phyloP scores from a whole-genome alignment of 2,113 vertebrate genomes.

The Paramormyrops kingsleyae region DNA sequence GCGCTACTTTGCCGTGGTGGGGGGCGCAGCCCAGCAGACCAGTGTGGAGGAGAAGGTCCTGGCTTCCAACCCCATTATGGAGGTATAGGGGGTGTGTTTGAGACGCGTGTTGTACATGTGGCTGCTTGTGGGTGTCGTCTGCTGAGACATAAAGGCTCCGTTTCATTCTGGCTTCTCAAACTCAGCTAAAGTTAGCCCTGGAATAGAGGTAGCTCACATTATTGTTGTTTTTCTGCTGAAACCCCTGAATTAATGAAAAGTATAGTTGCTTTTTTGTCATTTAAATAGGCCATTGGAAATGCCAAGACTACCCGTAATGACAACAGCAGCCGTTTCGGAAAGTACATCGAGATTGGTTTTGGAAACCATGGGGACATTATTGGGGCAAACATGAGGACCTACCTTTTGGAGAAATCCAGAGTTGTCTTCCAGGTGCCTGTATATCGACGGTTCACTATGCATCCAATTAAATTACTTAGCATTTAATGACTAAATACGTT shows the following conservation, averaged over 20 bases:
- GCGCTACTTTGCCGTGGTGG: slow-evolving; percentile 69
- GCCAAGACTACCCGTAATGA: slow-evolving; percentile 68
- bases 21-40: slow-evolving; percentile 63
- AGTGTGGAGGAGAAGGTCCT: slow-evolving; percentile 65
- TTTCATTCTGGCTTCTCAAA: not conserved
- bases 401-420: slow-evolving; percentile 69
- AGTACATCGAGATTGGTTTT: slow-evolving; percentile 70
- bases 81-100: slow-evolving; percentile 43
- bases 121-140: not conserved
- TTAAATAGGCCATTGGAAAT: slow-evolving; percentile 68
- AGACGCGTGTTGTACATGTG: not conserved
- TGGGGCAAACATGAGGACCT: slow-evolving; percentile 68
- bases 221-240: not conserved
- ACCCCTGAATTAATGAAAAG: not conserved
- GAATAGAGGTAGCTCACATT: not conserved
- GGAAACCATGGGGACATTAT: slow-evolving; percentile 55
- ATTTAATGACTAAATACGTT: not conserved
- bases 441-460: not conserved
- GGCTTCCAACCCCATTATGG: slow-evolving; percentile 69
- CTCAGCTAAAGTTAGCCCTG: not conserved
- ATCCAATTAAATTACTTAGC: not conserved
- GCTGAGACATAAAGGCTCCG: not conserved
- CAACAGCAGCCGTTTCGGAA: slow-evolving; percentile 74
- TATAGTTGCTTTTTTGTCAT: not conserved
- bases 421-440: slow-evolving; percentile 67